Base-by-base conservation (phyloP, 1,140 invertebrate species). In the Caerostris darwini region DNA sequence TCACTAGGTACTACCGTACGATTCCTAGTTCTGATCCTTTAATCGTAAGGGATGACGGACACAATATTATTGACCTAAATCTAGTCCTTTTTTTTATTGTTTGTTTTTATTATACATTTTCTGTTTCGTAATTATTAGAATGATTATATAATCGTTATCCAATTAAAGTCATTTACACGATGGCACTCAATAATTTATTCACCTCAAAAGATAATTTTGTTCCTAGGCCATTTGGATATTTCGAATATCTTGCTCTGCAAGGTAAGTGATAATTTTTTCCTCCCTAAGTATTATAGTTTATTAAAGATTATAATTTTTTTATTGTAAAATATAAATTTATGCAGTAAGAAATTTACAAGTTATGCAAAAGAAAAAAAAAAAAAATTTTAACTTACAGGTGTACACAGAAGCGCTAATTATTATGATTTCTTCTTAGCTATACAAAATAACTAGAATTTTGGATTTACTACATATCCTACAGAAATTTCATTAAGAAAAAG, bases 201-300 rank as follows among this genome's bases (percentile, higher is more conserved):
- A 3, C 89, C n/a, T 56, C 89, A 69, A 91, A 91, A 91, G 89
- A 91, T 91, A 91, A 82, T 91, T 77, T 91, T 91, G 89, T 91
- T 91, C 89, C 89, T 91, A 91, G 89, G 59, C 89, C 89, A 17
- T 91, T 91, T 91, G 89, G 89, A 91, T 91, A 91, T 56, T 91
- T 91, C 19, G 89, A 91, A 81, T 91, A 91, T 67, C 71, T 91
- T 5, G 85, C 85, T 88, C 81, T 91, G 5, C 89, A 91, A 91
- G 89, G 89, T 91, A 82, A 91, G 89, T 59, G 10, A 8, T 59
- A 12, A 58, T 90, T 85, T 34, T 85, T n/a, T 85, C 17, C 17
- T 64, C 8, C 34, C 34, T 8, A 10, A 17, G 17, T 64, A 64
- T 64, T 64, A 64, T 64, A 64, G 17, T 2, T 34, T 34, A 34